Evolutionary conservation across 2,113 vertebrate species (phyloP).

Genomic region (Lamprologus sp.): DNA sequence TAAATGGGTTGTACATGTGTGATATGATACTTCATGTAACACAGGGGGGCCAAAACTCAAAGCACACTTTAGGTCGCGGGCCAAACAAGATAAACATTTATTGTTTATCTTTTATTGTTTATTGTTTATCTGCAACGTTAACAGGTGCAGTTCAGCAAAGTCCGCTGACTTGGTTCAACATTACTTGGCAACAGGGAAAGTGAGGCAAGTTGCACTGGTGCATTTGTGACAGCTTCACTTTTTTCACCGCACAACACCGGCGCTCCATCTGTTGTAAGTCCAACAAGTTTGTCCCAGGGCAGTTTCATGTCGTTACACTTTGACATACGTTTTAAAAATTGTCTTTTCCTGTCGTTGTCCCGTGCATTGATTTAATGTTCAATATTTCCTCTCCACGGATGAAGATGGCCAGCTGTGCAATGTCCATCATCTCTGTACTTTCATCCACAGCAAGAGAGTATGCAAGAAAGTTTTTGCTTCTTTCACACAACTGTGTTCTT

Average conservation of each 20-base stretch:
- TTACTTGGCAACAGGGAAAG: not conserved
- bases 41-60: not conserved
- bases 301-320: not conserved
- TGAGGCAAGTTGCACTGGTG: not conserved
- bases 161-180: not conserved
- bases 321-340: fast-evolving
- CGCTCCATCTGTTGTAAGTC: not conserved
- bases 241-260: not conserved
- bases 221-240: not conserved
- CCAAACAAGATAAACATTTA: not conserved
- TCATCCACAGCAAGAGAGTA: too few relatives aligned
- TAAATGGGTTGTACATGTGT: not conserved
- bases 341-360: not conserved
- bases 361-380: fast-evolving
- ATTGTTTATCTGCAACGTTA: too few relatives aligned
- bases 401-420: too few relatives aligned
- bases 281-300: too few relatives aligned
- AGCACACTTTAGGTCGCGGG: fast-evolving
- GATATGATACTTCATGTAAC: not conserved
- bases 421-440: too few relatives aligned
- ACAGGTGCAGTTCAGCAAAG: not conserved
- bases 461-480: too few relatives aligned
- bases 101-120: too few relatives aligned
- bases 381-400: too few relatives aligned
- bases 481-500: too few relatives aligned